Evolutionary conservation across 2,113 vertebrate genomes (phyloP).

Genomic region (Sterrhoptilus dennistouni): DNA sequence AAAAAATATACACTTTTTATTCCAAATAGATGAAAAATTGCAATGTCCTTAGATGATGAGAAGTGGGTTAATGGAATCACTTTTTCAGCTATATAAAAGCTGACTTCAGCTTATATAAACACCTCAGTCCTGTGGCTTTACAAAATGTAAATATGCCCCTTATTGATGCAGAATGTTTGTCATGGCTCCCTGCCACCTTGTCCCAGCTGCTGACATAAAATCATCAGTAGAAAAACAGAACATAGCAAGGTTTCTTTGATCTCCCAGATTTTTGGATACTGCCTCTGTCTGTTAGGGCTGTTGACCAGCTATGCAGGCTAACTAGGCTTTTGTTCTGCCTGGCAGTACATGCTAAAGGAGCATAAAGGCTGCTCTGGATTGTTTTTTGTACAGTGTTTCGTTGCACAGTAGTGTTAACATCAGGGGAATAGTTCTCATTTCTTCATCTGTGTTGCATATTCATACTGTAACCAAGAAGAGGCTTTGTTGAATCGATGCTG

Average conservation of each 20-base stretch:
- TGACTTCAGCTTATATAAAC: not conserved
- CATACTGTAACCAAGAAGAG: not conserved
- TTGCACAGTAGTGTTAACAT: not conserved
- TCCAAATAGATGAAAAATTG: not conserved
- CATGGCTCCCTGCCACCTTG: not conserved
- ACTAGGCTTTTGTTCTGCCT: not conserved
- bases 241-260: not conserved
- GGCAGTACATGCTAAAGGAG: not conserved
- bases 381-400: not conserved
- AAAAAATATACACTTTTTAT: not conserved
- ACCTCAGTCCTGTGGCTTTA: not conserved
- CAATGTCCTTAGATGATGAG: not conserved
- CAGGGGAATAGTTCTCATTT: not conserved
- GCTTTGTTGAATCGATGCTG: not conserved
- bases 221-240: not conserved
- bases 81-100: not conserved
- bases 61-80: not conserved
- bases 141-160: not conserved
- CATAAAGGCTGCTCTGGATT: not conserved
- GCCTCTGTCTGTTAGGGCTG: not conserved
- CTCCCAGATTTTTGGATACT: not conserved
- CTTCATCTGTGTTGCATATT: not conserved
- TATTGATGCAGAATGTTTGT: not conserved
- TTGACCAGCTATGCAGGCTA: not conserved
- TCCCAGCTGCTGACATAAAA: not conserved